Evolutionary conservation across 2,113 vertebrate species (phyloP).

Genomic region (Xiphophorus hellerii): DNA sequence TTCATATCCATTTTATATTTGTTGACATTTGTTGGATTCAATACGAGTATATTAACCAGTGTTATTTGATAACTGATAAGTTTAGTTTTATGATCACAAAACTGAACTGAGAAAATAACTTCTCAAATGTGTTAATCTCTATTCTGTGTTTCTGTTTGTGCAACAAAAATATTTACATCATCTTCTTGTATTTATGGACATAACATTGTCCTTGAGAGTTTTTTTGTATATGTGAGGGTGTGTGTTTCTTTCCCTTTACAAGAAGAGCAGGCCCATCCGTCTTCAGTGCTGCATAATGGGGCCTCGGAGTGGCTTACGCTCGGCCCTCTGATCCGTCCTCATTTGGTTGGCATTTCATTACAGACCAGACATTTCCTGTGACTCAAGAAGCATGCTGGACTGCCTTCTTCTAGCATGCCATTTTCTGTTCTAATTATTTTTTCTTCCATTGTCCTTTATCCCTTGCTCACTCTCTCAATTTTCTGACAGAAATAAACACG

Average conservation of each 20-base stretch:
- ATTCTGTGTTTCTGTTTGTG: slow-evolving; percentile 2
- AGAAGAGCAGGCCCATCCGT: slow-evolving; percentile 75
- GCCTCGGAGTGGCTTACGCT: slow-evolving; percentile 71
- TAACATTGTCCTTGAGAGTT: slow-evolving; percentile 51
- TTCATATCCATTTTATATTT: slow-evolving; percentile 44
- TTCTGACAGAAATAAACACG: slow-evolving; percentile 41
- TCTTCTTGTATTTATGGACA: slow-evolving; percentile 15
- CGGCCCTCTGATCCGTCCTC: slow-evolving; percentile 79
- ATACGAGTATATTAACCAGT: slow-evolving; percentile 28
- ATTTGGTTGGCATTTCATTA: slow-evolving; percentile 82
- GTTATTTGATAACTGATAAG: slow-evolving; percentile 35
- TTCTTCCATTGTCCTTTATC: slow-evolving; percentile 15
- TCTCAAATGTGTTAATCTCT: slow-evolving; percentile 17
- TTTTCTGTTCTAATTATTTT: slow-evolving; percentile 30
- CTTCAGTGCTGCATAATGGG: slow-evolving; percentile 76
- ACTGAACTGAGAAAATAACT: slow-evolving; percentile 13
- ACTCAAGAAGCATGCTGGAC: slow-evolving; percentile 64
- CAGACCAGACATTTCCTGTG: slow-evolving; percentile 73
- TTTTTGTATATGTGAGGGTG: slow-evolving; percentile 19
- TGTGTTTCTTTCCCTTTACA: slow-evolving; percentile 55
- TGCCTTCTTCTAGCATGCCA: slow-evolving; percentile 28
- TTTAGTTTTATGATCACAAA: slow-evolving; percentile 20
- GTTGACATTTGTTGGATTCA: slow-evolving; percentile 42
- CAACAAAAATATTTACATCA: background rate
- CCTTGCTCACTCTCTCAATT: slow-evolving; percentile 8